These are phyloP conservation scores for Zaprionus gabonicus DNA, from an alignment of 1,140 invertebrate species.

Conservation along the genomic window DNA sequence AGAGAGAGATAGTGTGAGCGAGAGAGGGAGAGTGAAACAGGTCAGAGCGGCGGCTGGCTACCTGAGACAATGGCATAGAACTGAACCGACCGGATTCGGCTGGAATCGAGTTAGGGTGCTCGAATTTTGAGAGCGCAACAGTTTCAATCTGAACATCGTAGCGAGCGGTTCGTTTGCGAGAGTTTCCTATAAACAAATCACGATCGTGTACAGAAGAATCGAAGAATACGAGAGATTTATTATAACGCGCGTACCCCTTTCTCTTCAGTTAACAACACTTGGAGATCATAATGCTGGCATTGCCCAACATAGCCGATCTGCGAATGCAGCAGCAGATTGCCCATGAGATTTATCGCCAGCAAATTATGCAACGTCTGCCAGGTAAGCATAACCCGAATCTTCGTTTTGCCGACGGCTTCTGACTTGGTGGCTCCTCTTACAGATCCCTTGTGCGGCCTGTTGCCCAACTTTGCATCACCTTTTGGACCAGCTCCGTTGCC, in stretches of 20 bases:
- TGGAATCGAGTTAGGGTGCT: slow-evolving; percentile 54
- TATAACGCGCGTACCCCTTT: neutral
- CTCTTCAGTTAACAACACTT: neutral
- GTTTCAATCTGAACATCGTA: slow-evolving; percentile 66
- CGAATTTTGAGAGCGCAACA: slow-evolving; percentile 42
- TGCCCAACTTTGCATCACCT: slow-evolving; percentile 66
- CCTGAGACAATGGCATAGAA: slow-evolving; percentile 49
- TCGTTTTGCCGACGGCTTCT: slow-evolving; percentile 61
- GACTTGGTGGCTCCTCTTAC: neutral
- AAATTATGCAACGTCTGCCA: slow-evolving; percentile 84
- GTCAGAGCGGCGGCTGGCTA: slow-evolving; percentile 52
- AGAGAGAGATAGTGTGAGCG: slow-evolving; percentile 27
- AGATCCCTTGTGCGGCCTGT: slow-evolving; percentile 81
- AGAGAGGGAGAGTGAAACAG: slow-evolving; percentile 54
- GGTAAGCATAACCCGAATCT: slow-evolving; percentile 57
- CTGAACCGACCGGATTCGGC: slow-evolving; percentile 68
- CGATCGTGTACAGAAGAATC: neutral
- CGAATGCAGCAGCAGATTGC: slow-evolving; percentile 83
- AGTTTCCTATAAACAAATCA: slow-evolving; percentile 2
- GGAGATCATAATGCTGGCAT: slow-evolving; percentile 59
- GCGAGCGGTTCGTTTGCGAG: slow-evolving; percentile 58
- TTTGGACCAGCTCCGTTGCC: slow-evolving; percentile 53
- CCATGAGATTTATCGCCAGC: slow-evolving; percentile 83
- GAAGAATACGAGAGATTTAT: slow-evolving; percentile 16
- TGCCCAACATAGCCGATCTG: slow-evolving; percentile 81